A percentile compares a stretch with the other conserved stretches of the same genome.
These are phyloP conservation scores for Andrena camellia DNA, from an alignment of 2,888 invertebrate species.

Conservation along the genomic window DNA sequence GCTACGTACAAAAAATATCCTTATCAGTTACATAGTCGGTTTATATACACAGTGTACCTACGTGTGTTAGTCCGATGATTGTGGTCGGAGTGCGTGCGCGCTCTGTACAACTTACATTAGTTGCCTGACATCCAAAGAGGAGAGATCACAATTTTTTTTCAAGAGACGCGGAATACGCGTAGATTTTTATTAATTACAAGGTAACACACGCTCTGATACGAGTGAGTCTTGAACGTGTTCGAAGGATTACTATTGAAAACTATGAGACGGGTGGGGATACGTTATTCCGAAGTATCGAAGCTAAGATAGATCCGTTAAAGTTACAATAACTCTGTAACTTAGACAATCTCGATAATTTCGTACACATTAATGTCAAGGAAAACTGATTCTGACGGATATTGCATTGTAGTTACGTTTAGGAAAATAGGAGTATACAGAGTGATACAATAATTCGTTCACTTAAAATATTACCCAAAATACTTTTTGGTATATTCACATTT, in stretches of 20 bases:
- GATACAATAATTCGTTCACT: too few species aligned
- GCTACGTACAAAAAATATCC: slow-evolving; percentile 73
- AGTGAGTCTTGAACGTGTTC: neutral
- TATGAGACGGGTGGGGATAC: neutral
- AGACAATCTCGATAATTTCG: too few species aligned
- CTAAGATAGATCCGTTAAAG: too few species aligned
- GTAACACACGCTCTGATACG: slow-evolving; percentile 33
- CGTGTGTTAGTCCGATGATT: slow-evolving; percentile 65
- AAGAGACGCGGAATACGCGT: slow-evolving; percentile 13
- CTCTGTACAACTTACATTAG: slow-evolving; percentile 60
- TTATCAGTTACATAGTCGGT: slow-evolving; percentile 63
- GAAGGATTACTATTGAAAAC: neutral
- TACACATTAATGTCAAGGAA: too few species aligned
- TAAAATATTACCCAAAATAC: too few species aligned
- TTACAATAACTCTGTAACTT: too few species aligned
- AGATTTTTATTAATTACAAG: slow-evolving; percentile 25
- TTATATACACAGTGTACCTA: slow-evolving; percentile 69
- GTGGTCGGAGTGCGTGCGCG: slow-evolving; percentile 60
- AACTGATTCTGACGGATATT: too few species aligned
- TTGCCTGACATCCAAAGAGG: slow-evolving; percentile 56
- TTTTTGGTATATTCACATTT: too few species aligned
- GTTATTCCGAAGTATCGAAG: too few species aligned
- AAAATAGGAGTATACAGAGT: too few species aligned
- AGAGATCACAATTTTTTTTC: slow-evolving; percentile 57
- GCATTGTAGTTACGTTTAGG: too few species aligned